Evolutionary conservation across 2,888 invertebrate species (phyloP).

Genomic region (Dryococelus australis): DNA sequence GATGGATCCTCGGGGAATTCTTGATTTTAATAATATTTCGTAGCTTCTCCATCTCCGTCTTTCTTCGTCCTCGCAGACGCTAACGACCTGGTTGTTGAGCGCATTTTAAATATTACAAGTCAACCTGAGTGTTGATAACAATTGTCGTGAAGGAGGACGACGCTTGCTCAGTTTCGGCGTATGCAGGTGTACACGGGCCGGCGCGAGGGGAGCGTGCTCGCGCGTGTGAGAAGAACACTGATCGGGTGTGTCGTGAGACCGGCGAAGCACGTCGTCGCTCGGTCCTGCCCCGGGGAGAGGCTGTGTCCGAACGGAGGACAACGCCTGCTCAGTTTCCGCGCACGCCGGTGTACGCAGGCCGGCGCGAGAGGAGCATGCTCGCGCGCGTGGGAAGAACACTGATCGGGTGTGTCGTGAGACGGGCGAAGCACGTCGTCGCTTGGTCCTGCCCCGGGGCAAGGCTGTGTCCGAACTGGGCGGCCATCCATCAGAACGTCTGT

Average conservation of each 20-base stretch:
- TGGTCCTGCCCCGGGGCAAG: neutral
- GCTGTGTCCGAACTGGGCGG: constrained; percentile 1
- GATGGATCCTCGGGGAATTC: too few species aligned
- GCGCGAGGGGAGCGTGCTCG: neutral
- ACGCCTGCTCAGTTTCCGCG: neutral
- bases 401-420: neutral
- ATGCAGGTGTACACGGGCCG: neutral
- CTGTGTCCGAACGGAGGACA: neutral
- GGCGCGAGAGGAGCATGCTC: neutral
- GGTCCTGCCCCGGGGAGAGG: neutral
- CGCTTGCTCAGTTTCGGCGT: neutral
- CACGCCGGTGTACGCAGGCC: neutral
- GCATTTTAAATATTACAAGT: too few species aligned
- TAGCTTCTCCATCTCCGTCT: too few species aligned
- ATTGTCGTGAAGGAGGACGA: too few species aligned
- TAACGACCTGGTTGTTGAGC: too few species aligned
- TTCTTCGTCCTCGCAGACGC: too few species aligned
- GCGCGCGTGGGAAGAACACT: constrained; percentile 16
- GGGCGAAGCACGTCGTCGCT: neutral
- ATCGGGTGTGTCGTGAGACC: neutral
- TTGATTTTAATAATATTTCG: too few species aligned
- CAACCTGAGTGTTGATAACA: too few species aligned
- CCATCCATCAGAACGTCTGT: neutral
- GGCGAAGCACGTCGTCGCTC: neutral
- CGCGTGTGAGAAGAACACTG: constrained; percentile 1